phyloP scores from a whole-genome alignment of 2,888 invertebrate genomes.

The Drosophila nigricruria region DNA sequence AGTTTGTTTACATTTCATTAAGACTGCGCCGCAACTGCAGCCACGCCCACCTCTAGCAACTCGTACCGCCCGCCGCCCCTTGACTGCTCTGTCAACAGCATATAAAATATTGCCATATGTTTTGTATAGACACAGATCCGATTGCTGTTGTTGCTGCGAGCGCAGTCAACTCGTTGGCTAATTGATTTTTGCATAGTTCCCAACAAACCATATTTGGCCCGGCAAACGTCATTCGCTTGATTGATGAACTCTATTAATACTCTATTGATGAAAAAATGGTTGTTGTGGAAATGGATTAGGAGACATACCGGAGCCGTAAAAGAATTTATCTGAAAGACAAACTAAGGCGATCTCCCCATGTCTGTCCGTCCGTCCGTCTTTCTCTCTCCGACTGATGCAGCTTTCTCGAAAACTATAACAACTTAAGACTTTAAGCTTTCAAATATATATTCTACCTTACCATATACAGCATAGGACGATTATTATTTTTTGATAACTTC shows the following conservation, averaged over 20 bases:
- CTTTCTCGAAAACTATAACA: not conserved
- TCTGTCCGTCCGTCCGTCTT: not conserved
- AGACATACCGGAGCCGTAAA: too few species aligned
- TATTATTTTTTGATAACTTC: not conserved
- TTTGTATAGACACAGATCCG: slow-evolving; percentile 37
- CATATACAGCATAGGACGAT: not conserved
- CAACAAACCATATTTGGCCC: slow-evolving; percentile 6
- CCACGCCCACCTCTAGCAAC: slow-evolving; percentile 2
- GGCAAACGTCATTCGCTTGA: slow-evolving; percentile 16
- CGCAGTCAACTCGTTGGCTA: slow-evolving; percentile 63
- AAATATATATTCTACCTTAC: not conserved
- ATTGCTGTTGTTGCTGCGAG: slow-evolving; percentile 27
- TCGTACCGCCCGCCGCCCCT: not conserved
- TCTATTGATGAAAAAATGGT: not conserved
- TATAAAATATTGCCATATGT: slow-evolving; percentile 54
- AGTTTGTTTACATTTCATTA: slow-evolving; percentile 81
- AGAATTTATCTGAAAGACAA: not conserved
- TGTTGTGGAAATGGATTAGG: not conserved
- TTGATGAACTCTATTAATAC: slow-evolving; percentile 39
- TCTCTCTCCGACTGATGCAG: not conserved
- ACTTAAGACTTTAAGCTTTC: not conserved
- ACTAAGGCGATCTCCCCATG: not conserved
- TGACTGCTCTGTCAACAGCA: not conserved
- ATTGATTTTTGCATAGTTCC: slow-evolving; percentile 63
- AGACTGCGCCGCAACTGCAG: slow-evolving; percentile 64